Evolutionary conservation across 1,140 invertebrate species (phyloP).

Genomic region (Ladona fulva): DNA sequence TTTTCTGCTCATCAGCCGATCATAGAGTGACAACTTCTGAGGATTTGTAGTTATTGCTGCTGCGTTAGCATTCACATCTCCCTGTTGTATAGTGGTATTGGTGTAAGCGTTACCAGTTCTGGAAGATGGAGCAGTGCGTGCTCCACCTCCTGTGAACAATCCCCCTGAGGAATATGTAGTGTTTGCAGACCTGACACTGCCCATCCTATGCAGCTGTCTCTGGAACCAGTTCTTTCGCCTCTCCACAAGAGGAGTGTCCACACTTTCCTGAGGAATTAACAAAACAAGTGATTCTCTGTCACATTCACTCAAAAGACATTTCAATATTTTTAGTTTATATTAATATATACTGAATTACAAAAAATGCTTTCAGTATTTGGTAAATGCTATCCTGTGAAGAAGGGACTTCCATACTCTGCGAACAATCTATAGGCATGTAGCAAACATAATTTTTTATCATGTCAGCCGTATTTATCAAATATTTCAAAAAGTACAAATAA

Average conservation of each 20-base stretch:
- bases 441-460: too few relatives aligned
- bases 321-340: slow-evolving; percentile 13
- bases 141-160: slow-evolving; percentile 41
- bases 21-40: slow-evolving; percentile 69
- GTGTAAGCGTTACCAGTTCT: not conserved
- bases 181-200: slow-evolving; percentile 68
- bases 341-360: too few relatives aligned
- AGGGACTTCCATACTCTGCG: too few relatives aligned
- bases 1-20: slow-evolving; percentile 66
- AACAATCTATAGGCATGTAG: too few relatives aligned
- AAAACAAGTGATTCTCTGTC: not conserved
- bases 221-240: slow-evolving; percentile 79
- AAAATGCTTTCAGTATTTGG: too few relatives aligned
- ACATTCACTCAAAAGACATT: slow-evolving; percentile 15
- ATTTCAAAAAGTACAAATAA: too few relatives aligned
- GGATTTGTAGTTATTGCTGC: slow-evolving; percentile 34
- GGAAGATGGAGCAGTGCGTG: not conserved
- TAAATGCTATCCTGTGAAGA: too few relatives aligned
- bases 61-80: slow-evolving; percentile 24
- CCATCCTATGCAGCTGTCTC: slow-evolving; percentile 69
- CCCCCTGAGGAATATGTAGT: slow-evolving; percentile 74
- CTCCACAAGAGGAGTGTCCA: slow-evolving; percentile 75
- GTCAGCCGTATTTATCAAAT: too few relatives aligned
- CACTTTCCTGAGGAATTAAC: slow-evolving; percentile 57
- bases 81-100: not conserved